These are phyloP conservation scores for Urocolius indicus DNA, from an alignment of 2,113 vertebrate genomes.

Conservation along the genomic window DNA sequence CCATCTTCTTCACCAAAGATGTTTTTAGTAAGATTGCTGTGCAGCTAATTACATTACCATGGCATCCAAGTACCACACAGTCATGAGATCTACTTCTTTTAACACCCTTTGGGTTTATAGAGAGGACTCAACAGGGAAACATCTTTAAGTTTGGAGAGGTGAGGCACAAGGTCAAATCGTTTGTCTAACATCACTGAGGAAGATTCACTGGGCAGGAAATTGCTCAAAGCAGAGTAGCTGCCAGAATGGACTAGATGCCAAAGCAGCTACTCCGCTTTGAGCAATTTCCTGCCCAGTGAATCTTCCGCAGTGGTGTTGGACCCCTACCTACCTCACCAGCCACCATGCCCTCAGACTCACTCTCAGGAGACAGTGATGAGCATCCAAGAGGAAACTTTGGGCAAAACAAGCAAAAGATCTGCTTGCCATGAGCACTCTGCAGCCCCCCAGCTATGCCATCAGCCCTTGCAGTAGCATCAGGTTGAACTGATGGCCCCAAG, in stretches of 20 bases:
- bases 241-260: neutral
- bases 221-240: neutral
- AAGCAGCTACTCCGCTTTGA: neutral
- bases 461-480: neutral
- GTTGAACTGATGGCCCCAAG: neutral
- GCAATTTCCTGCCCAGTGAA: neutral
- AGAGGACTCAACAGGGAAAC: neutral
- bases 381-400: neutral
- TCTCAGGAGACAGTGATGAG: neutral
- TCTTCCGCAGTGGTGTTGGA: neutral
- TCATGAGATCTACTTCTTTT: constrained; percentile 47
- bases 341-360: neutral
- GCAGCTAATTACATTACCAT: constrained; percentile 63
- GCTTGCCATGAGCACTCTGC: neutral
- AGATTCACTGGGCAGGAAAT: neutral
- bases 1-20: constrained; percentile 28
- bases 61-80: constrained; percentile 63
- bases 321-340: neutral
- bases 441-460: neutral
- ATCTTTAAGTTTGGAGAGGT: neutral
- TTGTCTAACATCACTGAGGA: neutral
- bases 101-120: constrained; percentile 16
- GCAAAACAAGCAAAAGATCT: accelerated
- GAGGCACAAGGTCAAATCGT: neutral
- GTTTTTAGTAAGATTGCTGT: constrained; percentile 61